Base-by-base conservation (phyloP, 2,888 invertebrate species). In the Acrocyrtus sp. region DNA sequence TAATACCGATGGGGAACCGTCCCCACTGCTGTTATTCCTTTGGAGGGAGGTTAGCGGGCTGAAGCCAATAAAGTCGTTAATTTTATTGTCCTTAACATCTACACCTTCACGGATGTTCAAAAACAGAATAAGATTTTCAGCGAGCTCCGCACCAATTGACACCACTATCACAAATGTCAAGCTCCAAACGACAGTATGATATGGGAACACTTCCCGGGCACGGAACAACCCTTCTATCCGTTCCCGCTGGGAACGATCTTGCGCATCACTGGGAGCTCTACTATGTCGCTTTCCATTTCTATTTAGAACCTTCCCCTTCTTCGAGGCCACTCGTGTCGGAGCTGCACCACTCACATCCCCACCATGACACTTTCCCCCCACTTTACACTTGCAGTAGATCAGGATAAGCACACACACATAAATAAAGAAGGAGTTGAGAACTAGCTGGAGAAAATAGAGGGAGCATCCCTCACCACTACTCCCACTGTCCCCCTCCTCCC, bases 181-280 rank as follows among this genome's bases (percentile, higher is more conserved):
- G 45, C 63, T 72, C 78, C 78, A 78, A 21, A 74, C 43, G 26
- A 69, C 61, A 50, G 63, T 54, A 62, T 78, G 78, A 61, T 74
- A 69, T 17, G 41, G 58, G 47, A 78, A 78, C 58, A 78, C 69
- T 27, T 8, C 45, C 10, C 74, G 57, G 27, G 12, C 24, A 43
- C 41, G 57, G 24, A 70, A 70, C 41, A 54, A 51, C 21, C 60
- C 43, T 19, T 19, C 29, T 27, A 63, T 41, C 6, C 43, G 63
- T n/a, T 24, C 29, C 22, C 39, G n/a, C n/a, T 45, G 41, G 45
- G 22, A 17, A 39, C 39, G 22, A 17, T 19, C 21, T 24, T 19
- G 21, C 24, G n/a, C 4, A 26, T 43, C 41, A 22, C 15, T 45
- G 5, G 1, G 24, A 6, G 21, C 12, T 4, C 47, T 6, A 19